Evolutionary conservation across 1,140 invertebrate genomes (phyloP).

Genomic region (Battus philenor): DNA sequence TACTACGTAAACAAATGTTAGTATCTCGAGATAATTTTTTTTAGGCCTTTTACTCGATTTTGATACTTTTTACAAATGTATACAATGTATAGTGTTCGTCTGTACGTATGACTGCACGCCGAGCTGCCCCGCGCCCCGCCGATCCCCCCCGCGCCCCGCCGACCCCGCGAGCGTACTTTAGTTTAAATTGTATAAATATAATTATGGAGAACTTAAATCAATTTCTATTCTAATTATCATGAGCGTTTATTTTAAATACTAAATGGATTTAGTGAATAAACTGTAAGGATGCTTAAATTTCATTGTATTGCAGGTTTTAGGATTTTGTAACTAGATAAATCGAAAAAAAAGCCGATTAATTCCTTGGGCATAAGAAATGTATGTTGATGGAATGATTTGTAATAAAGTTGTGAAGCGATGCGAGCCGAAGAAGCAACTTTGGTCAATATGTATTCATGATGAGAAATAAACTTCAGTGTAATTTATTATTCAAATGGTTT

Average conservation of each 20-base stretch:
- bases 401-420: constrained; percentile 63
- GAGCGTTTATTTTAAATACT: constrained; percentile 68
- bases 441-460: constrained; percentile 68
- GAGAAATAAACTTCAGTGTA: constrained; percentile 76
- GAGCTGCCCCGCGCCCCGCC: constrained; percentile 29
- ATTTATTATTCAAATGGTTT: constrained; percentile 58
- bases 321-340: constrained; percentile 63
- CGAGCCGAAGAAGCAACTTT: constrained; percentile 43
- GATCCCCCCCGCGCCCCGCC: constrained; percentile 27
- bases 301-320: constrained; percentile 67
- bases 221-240: constrained; percentile 66
- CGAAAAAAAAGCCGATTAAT: constrained; percentile 42
- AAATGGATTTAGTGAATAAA: constrained; percentile 68
- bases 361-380: constrained; percentile 55
- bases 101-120: constrained; percentile 68
- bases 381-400: constrained; percentile 66
- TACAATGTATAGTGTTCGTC: constrained; percentile 75
- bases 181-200: constrained; percentile 70
- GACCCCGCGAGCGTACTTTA: constrained; percentile 54
- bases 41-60: constrained; percentile 76
- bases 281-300: constrained; percentile 71
- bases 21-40: constrained; percentile 75
- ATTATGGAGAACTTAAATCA: constrained; percentile 66
- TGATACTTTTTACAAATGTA: constrained; percentile 76
- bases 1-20: constrained; percentile 71